These are phyloP conservation scores for Holotrichia oblita DNA, from an alignment of 1,140 invertebrate genomes.

Conservation along the genomic window DNA sequence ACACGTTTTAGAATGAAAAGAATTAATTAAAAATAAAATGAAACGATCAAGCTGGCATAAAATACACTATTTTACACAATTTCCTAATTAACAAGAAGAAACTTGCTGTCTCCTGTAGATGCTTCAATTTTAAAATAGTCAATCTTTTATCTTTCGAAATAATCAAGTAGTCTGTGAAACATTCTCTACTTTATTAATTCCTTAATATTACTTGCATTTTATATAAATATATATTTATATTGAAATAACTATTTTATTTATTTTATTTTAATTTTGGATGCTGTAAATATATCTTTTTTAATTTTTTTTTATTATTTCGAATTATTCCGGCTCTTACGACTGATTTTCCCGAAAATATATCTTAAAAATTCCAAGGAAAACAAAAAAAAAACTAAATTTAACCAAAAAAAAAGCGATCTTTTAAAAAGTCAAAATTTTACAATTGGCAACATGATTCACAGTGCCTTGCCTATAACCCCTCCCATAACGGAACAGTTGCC, in stretches of 20 bases:
- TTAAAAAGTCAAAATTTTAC: constrained; percentile 57
- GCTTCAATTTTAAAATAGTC: background rate
- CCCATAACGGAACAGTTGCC: constrained; percentile 86
- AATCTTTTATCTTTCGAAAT: background rate
- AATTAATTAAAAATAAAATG: background rate
- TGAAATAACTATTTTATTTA: too few relatives aligned
- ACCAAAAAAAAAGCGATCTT: background rate
- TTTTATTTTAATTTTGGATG: background rate
- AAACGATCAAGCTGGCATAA: constrained; percentile 10
- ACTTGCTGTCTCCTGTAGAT: background rate
- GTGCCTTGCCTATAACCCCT: constrained; percentile 85
- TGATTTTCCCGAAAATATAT: too few relatives aligned
- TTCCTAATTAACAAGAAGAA: background rate
- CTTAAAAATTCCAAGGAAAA: too few relatives aligned
- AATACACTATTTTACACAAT: background rate
- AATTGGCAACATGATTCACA: constrained; percentile 64
- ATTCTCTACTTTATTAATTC: constrained; percentile 11
- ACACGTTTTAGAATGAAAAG: too few relatives aligned
- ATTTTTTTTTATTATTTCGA: background rate
- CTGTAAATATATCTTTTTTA: constrained; percentile 1
- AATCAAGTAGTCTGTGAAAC: constrained; percentile 29
- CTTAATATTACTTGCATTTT: background rate
- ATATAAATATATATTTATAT: too few relatives aligned
- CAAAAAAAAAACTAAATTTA: background rate
- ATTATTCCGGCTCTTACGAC: background rate